These are phyloP conservation scores for Drosophila paranaensis DNA, from an alignment of 2,888 invertebrate species.

Conservation along the genomic window DNA sequence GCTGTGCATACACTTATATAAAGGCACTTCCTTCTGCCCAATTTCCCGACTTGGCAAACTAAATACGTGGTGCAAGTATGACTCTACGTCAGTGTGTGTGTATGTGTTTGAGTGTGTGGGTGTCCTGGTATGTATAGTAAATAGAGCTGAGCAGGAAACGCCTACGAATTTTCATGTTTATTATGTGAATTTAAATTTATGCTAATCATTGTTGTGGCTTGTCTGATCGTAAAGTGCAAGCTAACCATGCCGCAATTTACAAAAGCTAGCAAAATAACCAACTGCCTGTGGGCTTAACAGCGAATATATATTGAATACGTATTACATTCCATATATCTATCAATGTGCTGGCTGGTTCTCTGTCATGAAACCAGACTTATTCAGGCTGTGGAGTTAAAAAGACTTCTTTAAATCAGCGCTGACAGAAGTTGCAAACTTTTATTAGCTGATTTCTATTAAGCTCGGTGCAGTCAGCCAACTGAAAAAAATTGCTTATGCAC, in stretches of 20 bases:
- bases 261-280: constrained; percentile 27
- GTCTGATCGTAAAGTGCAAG: constrained; percentile 38
- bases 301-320: constrained; percentile 31
- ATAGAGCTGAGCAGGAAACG: constrained; percentile 40
- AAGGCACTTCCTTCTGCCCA: constrained; percentile 52
- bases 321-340: background rate
- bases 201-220: constrained; percentile 64
- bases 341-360: background rate
- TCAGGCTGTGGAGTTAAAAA: constrained; percentile 20
- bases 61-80: constrained; percentile 17
- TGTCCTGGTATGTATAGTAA: constrained; percentile 28
- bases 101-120: constrained; percentile 20
- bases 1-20: constrained; percentile 23
- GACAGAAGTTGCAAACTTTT: constrained; percentile 22
- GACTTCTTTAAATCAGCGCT: constrained; percentile 1
- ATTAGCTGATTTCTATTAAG: constrained; percentile 29
- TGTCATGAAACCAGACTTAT: constrained; percentile 10
- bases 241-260: constrained; percentile 13
- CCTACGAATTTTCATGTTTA: constrained; percentile 64
- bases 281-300: constrained; percentile 31
- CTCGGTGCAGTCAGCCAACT: constrained; percentile 35
- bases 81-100: background rate
- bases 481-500: constrained; percentile 41
- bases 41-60: constrained; percentile 51
- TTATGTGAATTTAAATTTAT: constrained; percentile 73